Evolutionary conservation across 2,888 invertebrate genomes (phyloP).

Genomic region (Bunonema sp.): DNA sequence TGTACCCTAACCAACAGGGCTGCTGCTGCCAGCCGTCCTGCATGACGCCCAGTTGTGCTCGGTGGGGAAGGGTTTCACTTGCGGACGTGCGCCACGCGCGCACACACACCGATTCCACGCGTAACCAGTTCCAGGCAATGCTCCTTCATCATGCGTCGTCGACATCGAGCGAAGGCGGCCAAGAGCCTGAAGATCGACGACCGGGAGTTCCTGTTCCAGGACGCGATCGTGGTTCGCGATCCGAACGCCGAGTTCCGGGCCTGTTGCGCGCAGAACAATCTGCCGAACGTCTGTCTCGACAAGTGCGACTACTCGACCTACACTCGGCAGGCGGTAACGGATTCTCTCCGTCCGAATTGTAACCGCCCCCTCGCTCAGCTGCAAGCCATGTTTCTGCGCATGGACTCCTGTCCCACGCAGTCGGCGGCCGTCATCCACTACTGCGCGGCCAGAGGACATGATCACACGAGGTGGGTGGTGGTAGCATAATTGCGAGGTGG

Average conservation of each 20-base stretch:
- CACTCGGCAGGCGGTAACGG: background rate
- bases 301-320: constrained; percentile 3
- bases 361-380: background rate
- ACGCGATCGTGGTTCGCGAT: background rate
- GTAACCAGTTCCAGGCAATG: no score
- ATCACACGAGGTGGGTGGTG: constrained; percentile 1
- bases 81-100: no score
- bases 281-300: constrained; percentile 1
- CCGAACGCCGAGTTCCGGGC: constrained; percentile 2
- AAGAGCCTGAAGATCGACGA: background rate
- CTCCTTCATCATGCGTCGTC: no score
- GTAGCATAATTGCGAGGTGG: no score
- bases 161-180: constrained; percentile 1
- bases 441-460: constrained; percentile 1
- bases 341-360: background rate
- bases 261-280: constrained; percentile 2
- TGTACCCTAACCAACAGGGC: no score
- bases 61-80: no score
- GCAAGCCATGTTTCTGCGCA: constrained; percentile 1
- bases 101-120: no score
- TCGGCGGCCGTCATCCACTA: constrained; percentile 2
- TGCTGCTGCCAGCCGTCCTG: no score
- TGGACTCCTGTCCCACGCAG: constrained; percentile 2
- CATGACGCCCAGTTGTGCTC: no score
- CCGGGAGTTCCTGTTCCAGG: background rate